A percentile compares a stretch with the other conserved stretches of the same genome.
These are phyloP conservation scores for Gortyna flavago DNA, from an alignment of 2,888 invertebrate genomes.

Conservation along the genomic window DNA sequence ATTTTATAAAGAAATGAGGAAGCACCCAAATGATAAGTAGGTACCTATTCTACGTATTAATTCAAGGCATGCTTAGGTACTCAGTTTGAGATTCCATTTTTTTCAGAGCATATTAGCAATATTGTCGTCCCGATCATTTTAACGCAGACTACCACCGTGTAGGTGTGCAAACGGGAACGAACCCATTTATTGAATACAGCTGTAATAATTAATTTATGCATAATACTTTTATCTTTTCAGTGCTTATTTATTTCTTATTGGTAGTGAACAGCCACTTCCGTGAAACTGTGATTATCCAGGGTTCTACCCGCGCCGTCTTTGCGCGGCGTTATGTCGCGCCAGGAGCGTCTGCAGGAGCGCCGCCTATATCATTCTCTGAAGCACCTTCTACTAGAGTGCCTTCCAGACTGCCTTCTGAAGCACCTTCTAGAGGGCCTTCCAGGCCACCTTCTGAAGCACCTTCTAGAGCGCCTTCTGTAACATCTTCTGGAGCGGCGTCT, in stretches of 20 bases:
- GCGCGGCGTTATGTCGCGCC: accelerated
- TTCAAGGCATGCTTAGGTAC: not conserved
- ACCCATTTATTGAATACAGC: not conserved
- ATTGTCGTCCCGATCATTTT: not conserved
- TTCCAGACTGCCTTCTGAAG: no score
- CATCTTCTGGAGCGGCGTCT: not conserved
- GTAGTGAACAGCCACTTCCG: constrained; percentile 68
- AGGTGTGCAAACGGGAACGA: not conserved
- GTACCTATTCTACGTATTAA: no score
- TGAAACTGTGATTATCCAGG: not conserved
- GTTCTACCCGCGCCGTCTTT: not conserved
- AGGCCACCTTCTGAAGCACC: not conserved
- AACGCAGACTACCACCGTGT: not conserved
- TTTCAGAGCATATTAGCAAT: not conserved
- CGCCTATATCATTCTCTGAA: not conserved
- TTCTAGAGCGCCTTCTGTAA: not conserved
- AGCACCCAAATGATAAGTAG: not conserved
- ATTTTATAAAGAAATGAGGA: not conserved
- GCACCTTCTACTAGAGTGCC: not conserved
- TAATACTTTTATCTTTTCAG: constrained; percentile 63
- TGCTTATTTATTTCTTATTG: constrained; percentile 68
- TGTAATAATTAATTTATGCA: not conserved
- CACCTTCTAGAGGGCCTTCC: no score
- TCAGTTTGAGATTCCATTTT: not conserved
- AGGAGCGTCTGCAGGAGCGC: no score